These are phyloP conservation scores for Hippocampus mohnikei DNA, from an alignment of 2,113 vertebrate genomes.

Conservation along the genomic window DNA sequence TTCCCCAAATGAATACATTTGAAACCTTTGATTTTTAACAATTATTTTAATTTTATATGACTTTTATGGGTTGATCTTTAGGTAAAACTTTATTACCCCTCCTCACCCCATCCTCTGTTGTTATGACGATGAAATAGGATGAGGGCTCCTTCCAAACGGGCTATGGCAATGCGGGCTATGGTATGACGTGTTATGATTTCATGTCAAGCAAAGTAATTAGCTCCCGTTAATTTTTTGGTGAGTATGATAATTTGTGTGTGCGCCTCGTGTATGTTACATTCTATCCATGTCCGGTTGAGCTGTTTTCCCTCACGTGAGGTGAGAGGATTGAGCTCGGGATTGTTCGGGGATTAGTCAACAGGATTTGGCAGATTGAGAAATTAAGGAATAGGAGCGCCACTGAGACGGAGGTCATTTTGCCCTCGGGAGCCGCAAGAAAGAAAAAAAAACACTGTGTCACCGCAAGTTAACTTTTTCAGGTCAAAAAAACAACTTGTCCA, in stretches of 20 bases:
- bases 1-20: no score
- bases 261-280: slow-evolving; percentile 37
- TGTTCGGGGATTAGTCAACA: slow-evolving; percentile 67
- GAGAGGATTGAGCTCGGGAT: slow-evolving; percentile 59
- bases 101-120: no score
- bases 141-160: not conserved
- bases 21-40: no score
- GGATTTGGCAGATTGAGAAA: slow-evolving; percentile 60
- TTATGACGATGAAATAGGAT: no score
- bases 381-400: slow-evolving; percentile 39
- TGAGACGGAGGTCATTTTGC: slow-evolving; percentile 27
- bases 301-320: slow-evolving; percentile 52
- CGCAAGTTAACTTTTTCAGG: slow-evolving; percentile 16
- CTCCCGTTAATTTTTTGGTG: slow-evolving; percentile 16
- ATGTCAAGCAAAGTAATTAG: slow-evolving; percentile 31
- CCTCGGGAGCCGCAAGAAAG: slow-evolving; percentile 44
- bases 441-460: slow-evolving; percentile 42
- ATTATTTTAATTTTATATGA: no score
- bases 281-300: slow-evolving; percentile 50
- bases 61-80: no score
- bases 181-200: slow-evolving; percentile 15
- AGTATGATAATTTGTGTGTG: not conserved
- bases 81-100: no score
- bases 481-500: slow-evolving; percentile 32
- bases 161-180: slow-evolving; percentile 1